Conservation (phyloP, 92 coral and sea anemone genomes). For the Actinostola sp. region DNA sequence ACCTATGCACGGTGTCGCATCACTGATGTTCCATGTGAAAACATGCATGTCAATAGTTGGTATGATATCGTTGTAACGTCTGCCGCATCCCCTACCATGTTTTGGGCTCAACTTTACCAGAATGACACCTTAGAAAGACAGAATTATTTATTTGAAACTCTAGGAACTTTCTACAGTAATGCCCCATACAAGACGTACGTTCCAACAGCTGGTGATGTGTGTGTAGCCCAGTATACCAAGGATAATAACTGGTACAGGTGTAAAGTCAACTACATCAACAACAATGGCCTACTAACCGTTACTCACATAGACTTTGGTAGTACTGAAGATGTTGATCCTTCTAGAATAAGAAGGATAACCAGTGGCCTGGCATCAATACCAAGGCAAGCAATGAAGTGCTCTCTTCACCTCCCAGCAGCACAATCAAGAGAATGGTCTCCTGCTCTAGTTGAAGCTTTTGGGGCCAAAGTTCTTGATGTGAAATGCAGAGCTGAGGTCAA, state of each 20-base stretch:
- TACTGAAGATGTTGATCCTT: conserved; percentile 74
- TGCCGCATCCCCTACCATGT: conserved; percentile 64
- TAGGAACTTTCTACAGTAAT: conserved; percentile 51
- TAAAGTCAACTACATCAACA: conserved; percentile 71
- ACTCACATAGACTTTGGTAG: conserved; percentile 92
- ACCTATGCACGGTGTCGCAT: conserved; percentile 52
- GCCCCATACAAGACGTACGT: conserved; percentile 67
- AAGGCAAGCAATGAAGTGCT: conserved; percentile 76
- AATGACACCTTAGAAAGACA: conserved; percentile 57
- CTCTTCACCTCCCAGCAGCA: conserved; percentile 56
- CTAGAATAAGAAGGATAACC: conserved; percentile 70
- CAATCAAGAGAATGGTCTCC: conserved; percentile 61
- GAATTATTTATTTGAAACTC: conserved; percentile 34
- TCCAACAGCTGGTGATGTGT: conserved; percentile 80
- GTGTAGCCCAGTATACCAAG: conserved; percentile 78
- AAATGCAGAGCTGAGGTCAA: conserved; percentile 52
- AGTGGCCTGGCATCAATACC: conserved; percentile 66
- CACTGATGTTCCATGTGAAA: conserved; percentile 59
- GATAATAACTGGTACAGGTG: conserved; percentile 87
- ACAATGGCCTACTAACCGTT: conserved; percentile 71
- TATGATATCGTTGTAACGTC: conserved; percentile 70
- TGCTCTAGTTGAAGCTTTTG: conserved; percentile 56
- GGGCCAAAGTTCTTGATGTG: conserved; percentile 56
- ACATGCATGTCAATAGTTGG: conserved; percentile 30
- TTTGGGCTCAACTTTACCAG: conserved; percentile 76